These are phyloP conservation scores for Scaptomyza polygonia DNA, from an alignment of 2,888 invertebrate species.

Conservation along the genomic window DNA sequence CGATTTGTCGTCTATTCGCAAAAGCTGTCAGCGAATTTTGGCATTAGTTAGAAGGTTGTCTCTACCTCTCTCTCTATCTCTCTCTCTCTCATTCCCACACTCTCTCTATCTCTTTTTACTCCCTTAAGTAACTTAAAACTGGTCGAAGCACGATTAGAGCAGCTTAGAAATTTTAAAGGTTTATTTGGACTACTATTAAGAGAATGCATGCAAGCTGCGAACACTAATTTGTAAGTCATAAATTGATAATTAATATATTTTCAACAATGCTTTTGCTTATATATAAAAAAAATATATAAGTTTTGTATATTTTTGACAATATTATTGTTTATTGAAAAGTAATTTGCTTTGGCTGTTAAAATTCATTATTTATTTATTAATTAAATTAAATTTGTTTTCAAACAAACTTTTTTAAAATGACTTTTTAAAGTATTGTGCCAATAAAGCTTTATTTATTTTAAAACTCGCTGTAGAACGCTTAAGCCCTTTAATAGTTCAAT, in stretches of 20 bases:
- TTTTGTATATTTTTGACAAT: background rate
- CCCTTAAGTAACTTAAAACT: constrained; percentile 40
- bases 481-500: constrained; percentile 18
- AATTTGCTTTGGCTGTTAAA: background rate
- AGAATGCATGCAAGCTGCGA: background rate
- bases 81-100: background rate
- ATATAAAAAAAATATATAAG: too few species aligned
- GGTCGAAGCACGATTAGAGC: constrained; percentile 48
- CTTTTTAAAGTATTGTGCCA: background rate
- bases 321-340: background rate
- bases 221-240: background rate
- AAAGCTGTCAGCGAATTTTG: constrained; percentile 50
- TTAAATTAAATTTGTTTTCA: too few species aligned
- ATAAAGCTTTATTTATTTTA: background rate
- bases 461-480: constrained; percentile 2
- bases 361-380: background rate
- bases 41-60: constrained; percentile 41
- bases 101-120: constrained; percentile 2
- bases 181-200: background rate
- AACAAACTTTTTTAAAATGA: background rate
- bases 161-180: constrained; percentile 15
- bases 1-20: constrained; percentile 52
- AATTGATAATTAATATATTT: background rate
- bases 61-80: background rate
- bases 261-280: background rate